Evolutionary conservation across 2,113 vertebrate species (phyloP).

Genomic region (Clarias macrocephalus): DNA sequence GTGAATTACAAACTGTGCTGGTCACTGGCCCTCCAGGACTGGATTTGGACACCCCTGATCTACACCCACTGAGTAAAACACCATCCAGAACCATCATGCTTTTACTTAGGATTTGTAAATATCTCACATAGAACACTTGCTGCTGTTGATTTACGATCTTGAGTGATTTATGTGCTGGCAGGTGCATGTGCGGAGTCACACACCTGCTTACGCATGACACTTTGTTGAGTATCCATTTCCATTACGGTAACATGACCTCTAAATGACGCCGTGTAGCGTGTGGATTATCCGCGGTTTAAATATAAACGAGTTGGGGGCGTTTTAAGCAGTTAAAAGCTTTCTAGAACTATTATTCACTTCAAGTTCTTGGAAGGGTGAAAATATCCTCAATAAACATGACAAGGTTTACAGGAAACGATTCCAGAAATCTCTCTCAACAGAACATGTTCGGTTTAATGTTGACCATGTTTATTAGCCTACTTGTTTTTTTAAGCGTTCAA

Average conservation of each 20-base stretch:
- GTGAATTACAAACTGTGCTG: too few relatives aligned
- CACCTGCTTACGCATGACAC: not conserved
- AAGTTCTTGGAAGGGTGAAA: not conserved
- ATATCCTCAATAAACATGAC: too few relatives aligned
- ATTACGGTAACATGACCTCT: not conserved
- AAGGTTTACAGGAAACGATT: not conserved
- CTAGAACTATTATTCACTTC: not conserved
- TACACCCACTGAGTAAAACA: not conserved
- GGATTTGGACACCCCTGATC: too few relatives aligned
- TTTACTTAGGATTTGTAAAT: not conserved
- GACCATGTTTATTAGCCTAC: not conserved
- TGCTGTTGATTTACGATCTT: not conserved
- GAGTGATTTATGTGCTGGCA: not conserved
- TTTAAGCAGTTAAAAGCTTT: not conserved
- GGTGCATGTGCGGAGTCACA: not conserved
- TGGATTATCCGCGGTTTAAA: not conserved
- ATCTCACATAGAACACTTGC: not conserved
- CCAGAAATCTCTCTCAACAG: not conserved
- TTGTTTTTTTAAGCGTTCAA: not conserved
- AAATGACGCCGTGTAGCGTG: not conserved
- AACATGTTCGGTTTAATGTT: not conserved
- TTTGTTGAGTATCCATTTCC: not conserved
- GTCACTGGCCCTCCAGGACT: too few relatives aligned
- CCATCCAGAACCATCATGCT: not conserved
- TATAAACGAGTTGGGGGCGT: not conserved